A percentile compares a stretch with the other conserved stretches of the same genome.
Conservation (phyloP, 2,888 invertebrate genomes). For the Apocheima hispidaria region DNA sequence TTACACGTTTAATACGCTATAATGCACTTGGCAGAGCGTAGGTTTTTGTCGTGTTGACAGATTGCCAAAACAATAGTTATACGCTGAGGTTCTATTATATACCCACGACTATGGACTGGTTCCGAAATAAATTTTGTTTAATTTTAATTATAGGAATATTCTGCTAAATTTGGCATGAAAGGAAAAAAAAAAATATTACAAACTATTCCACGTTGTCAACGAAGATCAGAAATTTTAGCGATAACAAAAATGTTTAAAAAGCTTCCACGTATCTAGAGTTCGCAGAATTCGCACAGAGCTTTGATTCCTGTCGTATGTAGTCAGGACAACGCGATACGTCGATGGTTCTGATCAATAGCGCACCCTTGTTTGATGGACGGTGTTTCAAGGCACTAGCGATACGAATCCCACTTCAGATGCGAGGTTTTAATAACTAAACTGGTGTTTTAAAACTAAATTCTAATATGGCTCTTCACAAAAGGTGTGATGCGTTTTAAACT, state of each 20-base stretch:
- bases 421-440: not conserved
- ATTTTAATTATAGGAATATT: no score
- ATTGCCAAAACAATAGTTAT: not conserved
- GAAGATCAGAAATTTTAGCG: no score
- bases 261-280: not conserved
- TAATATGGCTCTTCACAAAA: not conserved
- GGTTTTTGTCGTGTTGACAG: not conserved
- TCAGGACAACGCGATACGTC: slow-evolving; percentile 22
- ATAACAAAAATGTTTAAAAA: no score
- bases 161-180: no score
- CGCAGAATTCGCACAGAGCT: not conserved
- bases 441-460: not conserved
- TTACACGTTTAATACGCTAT: slow-evolving; percentile 1
- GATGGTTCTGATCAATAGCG: slow-evolving; percentile 58
- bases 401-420: slow-evolving; percentile 7
- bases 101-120: no score
- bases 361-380: slow-evolving; percentile 9
- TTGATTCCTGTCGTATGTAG: not conserved
- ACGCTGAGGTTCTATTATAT: no score
- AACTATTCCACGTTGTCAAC: no score
- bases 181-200: no score
- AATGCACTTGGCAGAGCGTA: slow-evolving; percentile 14
- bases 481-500: not conserved
- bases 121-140: no score
- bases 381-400: slow-evolving; percentile 8